phyloP scores from a whole-genome alignment of 2,797 vertebrate species.

The Amblyopsis hoosieri region DNA sequence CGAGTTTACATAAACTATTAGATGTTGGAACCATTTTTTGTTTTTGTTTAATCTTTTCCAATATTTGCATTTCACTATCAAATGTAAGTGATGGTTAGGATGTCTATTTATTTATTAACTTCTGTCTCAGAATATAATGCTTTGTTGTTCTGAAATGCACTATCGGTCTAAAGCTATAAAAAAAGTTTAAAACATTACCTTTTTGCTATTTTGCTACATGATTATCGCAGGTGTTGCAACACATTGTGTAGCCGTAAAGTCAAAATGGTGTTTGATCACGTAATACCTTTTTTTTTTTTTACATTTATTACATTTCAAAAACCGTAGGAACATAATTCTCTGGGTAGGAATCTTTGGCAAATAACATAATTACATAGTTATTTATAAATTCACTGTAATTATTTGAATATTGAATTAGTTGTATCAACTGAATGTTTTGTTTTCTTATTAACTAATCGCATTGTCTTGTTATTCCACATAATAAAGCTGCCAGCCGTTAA shows the following conservation, averaged over 20 bases:
- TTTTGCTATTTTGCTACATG: constrained; percentile 3
- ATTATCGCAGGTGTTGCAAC: background rate
- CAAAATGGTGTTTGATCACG: constrained; percentile 10
- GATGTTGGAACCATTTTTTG: background rate
- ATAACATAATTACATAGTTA: background rate
- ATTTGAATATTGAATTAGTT: constrained; percentile 13
- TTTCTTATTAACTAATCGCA: constrained; percentile 11
- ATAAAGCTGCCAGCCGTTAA: background rate
- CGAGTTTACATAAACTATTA: background rate
- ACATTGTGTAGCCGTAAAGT: constrained; percentile 2
- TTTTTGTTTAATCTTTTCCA: background rate
- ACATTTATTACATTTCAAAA: too few relatives aligned
- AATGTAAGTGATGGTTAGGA: background rate
- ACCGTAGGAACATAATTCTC: too few relatives aligned
- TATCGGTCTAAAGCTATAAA: background rate
- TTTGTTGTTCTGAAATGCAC: background rate
- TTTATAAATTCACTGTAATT: constrained; percentile 4
- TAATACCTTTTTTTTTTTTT: background rate
- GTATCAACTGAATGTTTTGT: constrained; percentile 6
- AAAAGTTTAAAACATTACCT: background rate
- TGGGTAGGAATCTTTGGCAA: too few relatives aligned
- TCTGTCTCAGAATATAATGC: background rate
- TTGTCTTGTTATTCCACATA: constrained; percentile 10
- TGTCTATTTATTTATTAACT: too few relatives aligned
- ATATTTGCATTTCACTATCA: background rate